Percentiles rank a stretch among this genome's conserved stretches.
Conservation (phyloP, 2,888 invertebrate species). For the Thelaira solivaga region DNA sequence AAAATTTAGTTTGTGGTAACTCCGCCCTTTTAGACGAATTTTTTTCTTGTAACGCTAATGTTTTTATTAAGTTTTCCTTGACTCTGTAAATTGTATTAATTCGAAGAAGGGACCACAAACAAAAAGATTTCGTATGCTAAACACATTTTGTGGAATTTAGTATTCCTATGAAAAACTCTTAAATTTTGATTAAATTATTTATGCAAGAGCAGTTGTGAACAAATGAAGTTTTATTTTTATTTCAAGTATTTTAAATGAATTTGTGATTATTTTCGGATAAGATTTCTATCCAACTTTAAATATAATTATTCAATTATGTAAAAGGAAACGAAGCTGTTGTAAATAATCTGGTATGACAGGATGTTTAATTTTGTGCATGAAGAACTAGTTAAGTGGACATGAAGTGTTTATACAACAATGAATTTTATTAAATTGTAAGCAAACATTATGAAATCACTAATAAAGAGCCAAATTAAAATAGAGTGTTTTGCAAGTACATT, state of each 20-base stretch:
- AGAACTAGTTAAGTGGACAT: background rate
- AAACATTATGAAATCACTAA: too few relatives aligned
- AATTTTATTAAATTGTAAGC: background rate
- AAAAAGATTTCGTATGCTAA: conserved; percentile 40
- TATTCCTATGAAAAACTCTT: conserved; percentile 34
- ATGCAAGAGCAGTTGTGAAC: background rate
- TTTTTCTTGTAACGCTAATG: too few relatives aligned
- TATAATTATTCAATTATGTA: background rate
- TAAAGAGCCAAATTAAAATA: background rate
- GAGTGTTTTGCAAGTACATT: too few relatives aligned
- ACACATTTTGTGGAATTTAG: conserved; percentile 8
- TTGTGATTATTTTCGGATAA: background rate
- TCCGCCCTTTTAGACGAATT: too few relatives aligned
- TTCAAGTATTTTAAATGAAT: conserved; percentile 3
- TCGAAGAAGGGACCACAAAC: background rate
- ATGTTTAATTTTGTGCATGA: background rate
- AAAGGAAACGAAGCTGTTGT: background rate
- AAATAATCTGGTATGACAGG: background rate
- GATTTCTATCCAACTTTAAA: conserved; percentile 7
- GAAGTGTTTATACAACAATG: too few relatives aligned
- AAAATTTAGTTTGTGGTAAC: too few relatives aligned
- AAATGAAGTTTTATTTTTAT: conserved; percentile 29
- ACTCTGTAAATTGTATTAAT: background rate
- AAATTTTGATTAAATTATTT: conserved; percentile 50
- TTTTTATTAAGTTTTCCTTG: conserved; percentile 15